Evolutionary conservation across 2,113 vertebrate species (phyloP), one percentile per base, ranked within the genome.

Genomic region (Mirza zaza): DNA sequence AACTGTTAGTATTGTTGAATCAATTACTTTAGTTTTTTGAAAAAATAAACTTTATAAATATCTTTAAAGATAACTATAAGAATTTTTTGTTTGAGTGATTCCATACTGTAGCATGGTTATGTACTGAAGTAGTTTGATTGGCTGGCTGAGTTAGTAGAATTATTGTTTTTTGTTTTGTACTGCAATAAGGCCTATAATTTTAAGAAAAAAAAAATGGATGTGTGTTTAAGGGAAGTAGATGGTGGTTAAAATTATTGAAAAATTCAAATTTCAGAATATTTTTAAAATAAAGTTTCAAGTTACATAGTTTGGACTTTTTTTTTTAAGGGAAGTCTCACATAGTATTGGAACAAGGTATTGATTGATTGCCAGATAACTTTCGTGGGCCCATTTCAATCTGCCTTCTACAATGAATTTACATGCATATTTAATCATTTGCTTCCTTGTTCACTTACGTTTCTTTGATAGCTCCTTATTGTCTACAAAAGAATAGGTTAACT

Each of bases 221-320:
- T 82, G 23, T 96, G 50, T 59, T 92, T 50, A 85, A 92, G 36
- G 55, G 50, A 96, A 95, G 23, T 90, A 87, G 63, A 68, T 96
- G 34, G 45, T 96, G 45, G 71, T 80, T 88, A 90, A 90, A 68
- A 80, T 77, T 92, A 61, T 86, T 89, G 65, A 86, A 98, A 90
- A 94, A 39, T 59, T 90, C 34, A 90, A 63, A 90, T 86, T 91
- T 94, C 32, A 59, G 27, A 95, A 39, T 95, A 83, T 85, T 90
- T 97, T 90, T 17, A 83, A 96, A 96, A 96, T 94, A 96, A 96
- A 97, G 48, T 88, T 97, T 96, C 18, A 94, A 79, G 36, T 88
- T 91, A 91, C 3, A 96, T 29, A 94, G n/a, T 95, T 88, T 63
- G n/a, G 52, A 59, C 27, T 32, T 34, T 93, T 59, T 63, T 45